Percentiles rank a stretch among this genome's conserved stretches.
These are phyloP conservation scores for Melierax canorus DNA, from an alignment of 2,113 vertebrate species.

Conservation along the genomic window DNA sequence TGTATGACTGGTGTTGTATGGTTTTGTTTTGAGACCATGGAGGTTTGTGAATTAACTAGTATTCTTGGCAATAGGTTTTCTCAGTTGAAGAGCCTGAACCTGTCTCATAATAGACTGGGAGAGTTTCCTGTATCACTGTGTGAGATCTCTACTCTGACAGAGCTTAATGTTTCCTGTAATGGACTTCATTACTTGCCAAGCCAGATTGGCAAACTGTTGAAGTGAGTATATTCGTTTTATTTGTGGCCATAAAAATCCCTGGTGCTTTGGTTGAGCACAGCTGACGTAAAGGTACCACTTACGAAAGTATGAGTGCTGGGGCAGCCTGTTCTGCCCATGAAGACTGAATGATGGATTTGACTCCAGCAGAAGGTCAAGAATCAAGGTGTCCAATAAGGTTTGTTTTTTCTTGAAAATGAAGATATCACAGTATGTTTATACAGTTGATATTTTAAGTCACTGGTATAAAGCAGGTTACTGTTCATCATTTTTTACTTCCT, in stretches of 20 bases:
- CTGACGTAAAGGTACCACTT: background rate
- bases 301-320: background rate
- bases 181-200: slow-evolving; percentile 80
- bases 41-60: slow-evolving; percentile 3
- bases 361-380: background rate
- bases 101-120: slow-evolving; percentile 92
- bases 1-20: background rate
- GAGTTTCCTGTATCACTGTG: slow-evolving; percentile 87
- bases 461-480: background rate
- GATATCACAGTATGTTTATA: background rate
- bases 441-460: background rate
- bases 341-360: background rate
- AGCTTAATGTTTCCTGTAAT: slow-evolving; percentile 92
- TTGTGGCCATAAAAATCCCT: background rate
- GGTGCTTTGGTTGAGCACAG: background rate
- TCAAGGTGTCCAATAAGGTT: background rate
- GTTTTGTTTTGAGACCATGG: background rate
- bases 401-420: background rate
- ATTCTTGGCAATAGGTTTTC: slow-evolving; percentile 82
- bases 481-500: background rate
- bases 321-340: background rate
- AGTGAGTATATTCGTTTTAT: slow-evolving; percentile 72
- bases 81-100: slow-evolving; percentile 91
- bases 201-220: slow-evolving; percentile 84
- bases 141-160: slow-evolving; percentile 87